Evolutionary conservation across 2,797 vertebrate genomes (phyloP), one percentile per base, ranked within the genome.

Genomic region (Rhinichthys osculus): DNA sequence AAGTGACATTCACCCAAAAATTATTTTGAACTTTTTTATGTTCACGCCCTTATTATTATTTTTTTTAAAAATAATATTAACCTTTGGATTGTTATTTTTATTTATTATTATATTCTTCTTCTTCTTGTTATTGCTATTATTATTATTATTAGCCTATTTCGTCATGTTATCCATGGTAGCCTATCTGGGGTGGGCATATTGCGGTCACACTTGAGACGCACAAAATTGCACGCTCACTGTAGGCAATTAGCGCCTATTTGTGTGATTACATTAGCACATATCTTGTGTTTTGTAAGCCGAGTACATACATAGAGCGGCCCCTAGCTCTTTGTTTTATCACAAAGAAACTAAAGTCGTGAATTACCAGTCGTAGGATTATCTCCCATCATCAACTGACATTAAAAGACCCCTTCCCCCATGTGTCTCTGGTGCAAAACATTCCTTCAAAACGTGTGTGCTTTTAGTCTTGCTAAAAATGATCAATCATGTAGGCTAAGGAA

Each of bases 331-430:
- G 92, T 94, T 86, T 91, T 85, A 89, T 38, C 27, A 88, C 92
- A 94, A 92, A 93, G 92, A 91, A 89, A 89, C 90, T 89, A 87
- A 83, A 89, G 35, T 16, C 3, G 64, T 89, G 88, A 90, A 91
- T 91, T 84, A 66, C 30, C 71, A 52, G 9, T n/a, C 5, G 8
- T 72, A 87, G 89, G 88, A 91, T 94, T 92, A 92, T 86, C 87
- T 78, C 69, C 71, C 66, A 87, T 89, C 86, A 86, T 82, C 76
- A 87, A 71, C 73, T 85, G 87, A 93, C 85, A 91, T 86, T 85
- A 86, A 27, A 89, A 44, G 82, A 59, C 38, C 76, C 76, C n/a
- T 74, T 44, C 64, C 74, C 83, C 78, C 82, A 54, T n/a, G 14
- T 44, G 64, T 87, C 42, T 70, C 19, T 76, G 16, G 19, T 33